Evolutionary conservation across 2,888 invertebrate genomes (phyloP).

Genomic region (Yponomeuta evonymella): DNA sequence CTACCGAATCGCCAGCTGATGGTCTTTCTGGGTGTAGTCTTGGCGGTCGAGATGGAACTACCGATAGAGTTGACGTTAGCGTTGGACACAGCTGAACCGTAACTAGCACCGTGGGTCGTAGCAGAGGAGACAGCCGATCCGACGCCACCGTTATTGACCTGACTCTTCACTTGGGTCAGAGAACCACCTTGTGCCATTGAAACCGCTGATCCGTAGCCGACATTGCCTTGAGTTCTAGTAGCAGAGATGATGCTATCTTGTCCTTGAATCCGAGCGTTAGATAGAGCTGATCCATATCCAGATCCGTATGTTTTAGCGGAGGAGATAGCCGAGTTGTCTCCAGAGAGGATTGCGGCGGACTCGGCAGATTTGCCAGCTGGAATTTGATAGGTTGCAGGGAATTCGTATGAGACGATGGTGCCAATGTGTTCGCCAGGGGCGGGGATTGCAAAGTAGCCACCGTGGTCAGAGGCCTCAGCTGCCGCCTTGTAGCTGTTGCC

Average conservation of each 20-base stretch:
- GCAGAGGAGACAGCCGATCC: conserved; percentile 40
- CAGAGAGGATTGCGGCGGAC: conserved; percentile 44
- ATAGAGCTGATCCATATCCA: conserved; percentile 32
- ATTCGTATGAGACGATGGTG: conserved; percentile 52
- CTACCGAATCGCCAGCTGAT: conserved; percentile 62
- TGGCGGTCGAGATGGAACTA: conserved; percentile 26
- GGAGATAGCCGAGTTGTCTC: conserved; percentile 41
- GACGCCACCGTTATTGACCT: conserved; percentile 32
- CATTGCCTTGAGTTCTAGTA: conserved; percentile 23
- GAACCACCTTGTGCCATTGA: conserved; percentile 46
- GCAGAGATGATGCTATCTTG: conserved; percentile 23
- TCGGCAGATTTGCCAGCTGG: conserved; percentile 36
- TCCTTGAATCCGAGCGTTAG: conserved; percentile 38
- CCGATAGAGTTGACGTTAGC: conserved; percentile 43
- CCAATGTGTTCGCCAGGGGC: conserved; percentile 36
- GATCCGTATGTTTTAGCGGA: conserved; percentile 14
- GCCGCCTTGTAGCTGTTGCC: conserved; percentile 34
- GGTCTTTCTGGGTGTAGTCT: conserved; percentile 32
- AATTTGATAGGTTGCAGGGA: conserved; percentile 39
- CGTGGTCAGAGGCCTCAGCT: conserved; percentile 31
- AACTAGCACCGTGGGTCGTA: conserved; percentile 41
- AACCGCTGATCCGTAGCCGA: conserved; percentile 42
- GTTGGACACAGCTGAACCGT: conserved; percentile 45
- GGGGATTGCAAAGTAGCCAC: conserved; percentile 45
- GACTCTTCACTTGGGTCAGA: neutral